phyloP scores from a whole-genome alignment of 2,888 invertebrate species.

The Ichneumon xanthorius region DNA sequence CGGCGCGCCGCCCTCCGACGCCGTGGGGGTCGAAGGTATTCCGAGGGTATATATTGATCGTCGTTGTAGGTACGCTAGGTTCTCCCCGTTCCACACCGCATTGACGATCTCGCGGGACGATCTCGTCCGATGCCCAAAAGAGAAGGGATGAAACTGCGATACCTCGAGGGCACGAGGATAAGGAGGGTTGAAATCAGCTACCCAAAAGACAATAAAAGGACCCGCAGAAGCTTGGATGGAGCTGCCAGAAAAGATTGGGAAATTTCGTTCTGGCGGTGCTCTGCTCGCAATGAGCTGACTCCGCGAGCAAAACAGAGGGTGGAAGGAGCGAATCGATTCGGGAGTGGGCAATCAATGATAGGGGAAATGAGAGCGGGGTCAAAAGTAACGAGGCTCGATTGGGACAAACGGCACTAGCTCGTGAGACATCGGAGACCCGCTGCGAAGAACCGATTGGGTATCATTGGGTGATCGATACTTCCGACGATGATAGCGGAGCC shows the following conservation, averaged over 20 bases:
- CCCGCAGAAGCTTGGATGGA: background rate
- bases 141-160: constrained; percentile 29
- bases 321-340: constrained; percentile 60
- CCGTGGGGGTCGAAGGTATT: constrained; percentile 53
- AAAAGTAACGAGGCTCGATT: background rate
- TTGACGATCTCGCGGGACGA: constrained; percentile 36
- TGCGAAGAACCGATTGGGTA: background rate
- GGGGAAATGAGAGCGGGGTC: background rate
- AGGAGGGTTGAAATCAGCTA: constrained; percentile 13
- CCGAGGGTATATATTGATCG: constrained; percentile 70
- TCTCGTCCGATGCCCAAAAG: constrained; percentile 46
- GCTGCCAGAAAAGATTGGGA: constrained; percentile 34
- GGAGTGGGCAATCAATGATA: constrained; percentile 62
- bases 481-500: background rate
- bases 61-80: constrained; percentile 43
- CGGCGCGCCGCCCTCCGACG: constrained; percentile 27
- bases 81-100: constrained; percentile 10
- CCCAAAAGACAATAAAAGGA: constrained; percentile 21
- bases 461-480: background rate
- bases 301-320: constrained; percentile 39
- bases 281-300: constrained; percentile 53
- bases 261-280: constrained; percentile 46
- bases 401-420: background rate
- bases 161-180: background rate
- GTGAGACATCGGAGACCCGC: constrained; percentile 2